Evolutionary conservation across 1,140 invertebrate species (phyloP).

Genomic region (Diachasmimorpha longicaudata): DNA sequence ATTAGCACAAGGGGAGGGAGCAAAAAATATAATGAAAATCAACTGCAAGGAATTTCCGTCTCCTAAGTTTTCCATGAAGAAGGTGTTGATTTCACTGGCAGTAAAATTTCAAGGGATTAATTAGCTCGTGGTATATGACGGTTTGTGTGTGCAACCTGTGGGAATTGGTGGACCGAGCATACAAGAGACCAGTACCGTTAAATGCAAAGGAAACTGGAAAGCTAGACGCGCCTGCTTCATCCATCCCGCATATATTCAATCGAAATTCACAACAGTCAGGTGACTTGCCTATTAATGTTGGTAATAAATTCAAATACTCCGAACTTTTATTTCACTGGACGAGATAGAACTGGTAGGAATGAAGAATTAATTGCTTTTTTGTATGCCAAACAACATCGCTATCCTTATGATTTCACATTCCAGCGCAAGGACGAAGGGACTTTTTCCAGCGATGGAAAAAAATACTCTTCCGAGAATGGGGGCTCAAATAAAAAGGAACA

Average conservation of each 20-base stretch:
- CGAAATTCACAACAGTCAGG: neutral
- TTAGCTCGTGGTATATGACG: neutral
- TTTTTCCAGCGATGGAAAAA: too few species aligned
- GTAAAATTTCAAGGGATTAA: neutral
- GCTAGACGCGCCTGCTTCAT: neutral
- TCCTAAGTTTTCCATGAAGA: neutral
- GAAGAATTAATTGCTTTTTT: too few species aligned
- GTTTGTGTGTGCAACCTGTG: constrained; percentile 10
- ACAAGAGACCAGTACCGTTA: constrained; percentile 23
- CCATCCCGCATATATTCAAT: neutral
- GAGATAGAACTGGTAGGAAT: too few species aligned
- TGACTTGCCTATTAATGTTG: neutral
- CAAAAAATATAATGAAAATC: neutral
- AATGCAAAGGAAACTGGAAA: constrained; percentile 13
- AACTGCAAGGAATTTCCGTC: too few species aligned
- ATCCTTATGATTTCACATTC: too few species aligned
- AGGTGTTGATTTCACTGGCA: too few species aligned
- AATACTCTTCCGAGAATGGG: too few species aligned
- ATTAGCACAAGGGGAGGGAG: neutral
- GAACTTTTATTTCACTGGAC: too few species aligned
- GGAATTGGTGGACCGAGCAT: constrained; percentile 23
- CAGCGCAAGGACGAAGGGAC: neutral
- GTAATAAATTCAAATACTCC: too few species aligned
- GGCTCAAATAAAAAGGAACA: neutral
- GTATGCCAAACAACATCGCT: too few species aligned